Percentiles rank a stretch among this genome's conserved stretches.
phyloP scores from a whole-genome alignment of 2,797 vertebrate genomes.

The Chelon auratus region DNA sequence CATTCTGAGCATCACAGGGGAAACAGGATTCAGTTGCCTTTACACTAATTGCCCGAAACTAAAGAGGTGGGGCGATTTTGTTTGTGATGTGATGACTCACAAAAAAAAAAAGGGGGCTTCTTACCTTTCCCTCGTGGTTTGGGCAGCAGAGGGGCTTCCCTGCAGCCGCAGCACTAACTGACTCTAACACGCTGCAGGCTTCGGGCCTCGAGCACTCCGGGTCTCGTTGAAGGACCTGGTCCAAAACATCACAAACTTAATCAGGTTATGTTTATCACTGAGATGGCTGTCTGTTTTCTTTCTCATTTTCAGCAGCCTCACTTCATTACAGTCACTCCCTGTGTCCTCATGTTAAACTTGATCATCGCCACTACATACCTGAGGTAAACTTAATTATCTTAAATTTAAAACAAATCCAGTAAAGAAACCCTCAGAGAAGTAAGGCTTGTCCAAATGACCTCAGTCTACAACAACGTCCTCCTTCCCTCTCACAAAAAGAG shows the following conservation, averaged over 20 bases:
- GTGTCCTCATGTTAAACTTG: not conserved
- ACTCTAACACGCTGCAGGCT: constrained; percentile 85
- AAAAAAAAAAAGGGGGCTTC: constrained; percentile 1
- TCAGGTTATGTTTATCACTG: not conserved
- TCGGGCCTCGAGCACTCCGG: constrained; percentile 87
- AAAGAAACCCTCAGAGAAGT: constrained; percentile 7
- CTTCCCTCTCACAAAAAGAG: constrained; percentile 19
- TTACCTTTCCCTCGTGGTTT: constrained; percentile 88
- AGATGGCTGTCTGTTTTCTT: not conserved
- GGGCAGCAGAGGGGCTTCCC: constrained; percentile 94
- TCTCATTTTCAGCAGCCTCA: too few relatives aligned
- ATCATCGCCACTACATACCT: not conserved
- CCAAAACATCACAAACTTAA: constrained; percentile 11
- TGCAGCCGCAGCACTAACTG: constrained; percentile 87
- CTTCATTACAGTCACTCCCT: not conserved
- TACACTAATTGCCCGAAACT: not conserved
- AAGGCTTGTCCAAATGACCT: constrained; percentile 26
- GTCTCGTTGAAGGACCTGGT: constrained; percentile 90
- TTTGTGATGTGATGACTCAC: not conserved
- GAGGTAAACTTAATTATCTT: not conserved
- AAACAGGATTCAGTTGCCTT: not conserved
- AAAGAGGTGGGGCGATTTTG: not conserved
- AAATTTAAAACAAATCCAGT: constrained; percentile 9
- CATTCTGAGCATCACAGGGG: too few relatives aligned
- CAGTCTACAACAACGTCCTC: constrained; percentile 48